Evolutionary conservation across 2,888 invertebrate genomes (phyloP).

Genomic region (Resseliella maxima): DNA sequence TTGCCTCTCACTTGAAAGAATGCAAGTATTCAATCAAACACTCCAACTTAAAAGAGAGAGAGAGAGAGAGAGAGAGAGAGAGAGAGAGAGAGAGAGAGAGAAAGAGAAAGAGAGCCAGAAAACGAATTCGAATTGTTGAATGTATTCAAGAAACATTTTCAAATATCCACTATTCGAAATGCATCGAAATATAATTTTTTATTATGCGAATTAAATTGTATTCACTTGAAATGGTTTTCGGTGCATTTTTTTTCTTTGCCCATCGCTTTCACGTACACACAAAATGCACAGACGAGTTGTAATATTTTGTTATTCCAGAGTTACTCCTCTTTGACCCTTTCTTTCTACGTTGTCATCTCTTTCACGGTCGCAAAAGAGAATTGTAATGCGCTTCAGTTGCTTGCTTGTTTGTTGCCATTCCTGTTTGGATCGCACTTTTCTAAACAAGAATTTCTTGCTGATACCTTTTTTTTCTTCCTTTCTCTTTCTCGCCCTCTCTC

Average conservation of each 20-base stretch:
- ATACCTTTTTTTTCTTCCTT: neutral
- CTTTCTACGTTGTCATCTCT: neutral
- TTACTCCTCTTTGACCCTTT: neutral
- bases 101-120: too few species aligned
- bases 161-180: neutral
- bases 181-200: constrained; percentile 46
- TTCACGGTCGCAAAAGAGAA: too few species aligned
- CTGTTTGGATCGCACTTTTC: constrained; percentile 35
- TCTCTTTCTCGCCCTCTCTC: neutral
- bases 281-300: neutral
- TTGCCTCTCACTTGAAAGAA: too few species aligned
- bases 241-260: too few species aligned
- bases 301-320: neutral
- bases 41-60: too few species aligned
- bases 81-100: too few species aligned
- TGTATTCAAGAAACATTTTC: neutral
- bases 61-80: too few species aligned
- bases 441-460: constrained; percentile 43
- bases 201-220: constrained; percentile 29
- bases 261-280: neutral
- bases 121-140: neutral
- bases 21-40: too few species aligned
- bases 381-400: too few species aligned
- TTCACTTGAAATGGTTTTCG: neutral
- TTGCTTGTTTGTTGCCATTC: constrained; percentile 10